Evolutionary conservation across 2,113 vertebrate species (phyloP).

Genomic region (Trematocara stigmaticum): DNA sequence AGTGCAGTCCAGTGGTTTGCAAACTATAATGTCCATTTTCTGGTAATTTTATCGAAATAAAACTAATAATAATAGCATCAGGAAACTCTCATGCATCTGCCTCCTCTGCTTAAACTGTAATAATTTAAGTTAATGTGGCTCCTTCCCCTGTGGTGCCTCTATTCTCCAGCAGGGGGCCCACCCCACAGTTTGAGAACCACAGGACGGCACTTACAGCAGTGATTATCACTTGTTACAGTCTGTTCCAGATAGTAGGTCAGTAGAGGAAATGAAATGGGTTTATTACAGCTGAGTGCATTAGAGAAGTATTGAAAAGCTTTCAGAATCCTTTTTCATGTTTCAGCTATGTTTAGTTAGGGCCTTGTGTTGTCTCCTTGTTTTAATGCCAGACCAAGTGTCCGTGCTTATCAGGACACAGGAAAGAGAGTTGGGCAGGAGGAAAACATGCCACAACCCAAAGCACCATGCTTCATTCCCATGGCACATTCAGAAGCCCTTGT

Average conservation of each 20-base stretch:
- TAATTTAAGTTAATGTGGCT: neutral
- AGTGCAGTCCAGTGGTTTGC: neutral
- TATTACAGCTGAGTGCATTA: neutral
- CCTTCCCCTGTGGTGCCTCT: neutral
- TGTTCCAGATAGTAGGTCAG: neutral
- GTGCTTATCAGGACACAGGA: neutral
- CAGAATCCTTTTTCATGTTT: neutral
- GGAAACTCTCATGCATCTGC: neutral
- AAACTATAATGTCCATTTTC: neutral
- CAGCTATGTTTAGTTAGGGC: neutral
- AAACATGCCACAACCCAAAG: slow-evolving; percentile 17
- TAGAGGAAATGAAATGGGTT: neutral
- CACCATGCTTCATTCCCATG: slow-evolving; percentile 33
- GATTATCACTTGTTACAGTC: neutral
- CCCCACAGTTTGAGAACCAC: neutral
- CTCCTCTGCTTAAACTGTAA: neutral
- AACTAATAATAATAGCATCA: neutral
- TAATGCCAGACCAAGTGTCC: neutral
- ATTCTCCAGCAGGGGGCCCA: neutral
- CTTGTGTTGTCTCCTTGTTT: neutral
- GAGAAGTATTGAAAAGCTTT: neutral
- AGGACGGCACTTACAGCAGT: neutral
- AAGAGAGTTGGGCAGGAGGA: neutral
- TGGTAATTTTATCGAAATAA: neutral
- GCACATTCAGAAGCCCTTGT: slow-evolving; percentile 3